Conservation (phyloP, 2,797 vertebrate species). For the Nasua narica region DNA sequence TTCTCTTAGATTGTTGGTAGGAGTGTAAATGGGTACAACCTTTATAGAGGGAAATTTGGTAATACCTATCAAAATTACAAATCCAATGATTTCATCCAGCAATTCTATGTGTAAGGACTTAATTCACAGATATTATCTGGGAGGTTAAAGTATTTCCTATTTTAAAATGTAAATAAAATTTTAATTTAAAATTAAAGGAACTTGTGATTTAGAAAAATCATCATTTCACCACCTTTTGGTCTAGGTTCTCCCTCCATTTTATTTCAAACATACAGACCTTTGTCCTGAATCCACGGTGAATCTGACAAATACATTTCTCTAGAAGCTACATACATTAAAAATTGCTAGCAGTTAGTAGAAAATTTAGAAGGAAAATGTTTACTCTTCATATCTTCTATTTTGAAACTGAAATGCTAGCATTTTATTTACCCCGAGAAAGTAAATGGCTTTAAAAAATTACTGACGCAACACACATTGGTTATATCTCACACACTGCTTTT, state of each 20-base stretch:
- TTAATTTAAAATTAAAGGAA: neutral
- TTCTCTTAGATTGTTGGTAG: neutral
- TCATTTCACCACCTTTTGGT: neutral
- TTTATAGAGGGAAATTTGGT: neutral
- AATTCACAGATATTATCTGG: neutral
- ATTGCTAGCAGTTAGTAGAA: neutral
- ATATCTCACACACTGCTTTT: neutral
- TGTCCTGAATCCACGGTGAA: neutral
- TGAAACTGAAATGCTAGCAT: neutral
- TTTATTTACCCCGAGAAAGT: neutral
- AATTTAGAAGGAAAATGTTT: neutral
- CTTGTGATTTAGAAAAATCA: neutral
- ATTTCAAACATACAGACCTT: neutral
- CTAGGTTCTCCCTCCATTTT: neutral
- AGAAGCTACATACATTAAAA: neutral
- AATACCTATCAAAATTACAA: neutral
- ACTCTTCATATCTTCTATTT: neutral
- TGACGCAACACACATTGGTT: neutral
- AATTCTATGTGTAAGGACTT: neutral
- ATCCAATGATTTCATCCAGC: neutral
- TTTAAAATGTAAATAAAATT: neutral
- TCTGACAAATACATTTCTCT: neutral
- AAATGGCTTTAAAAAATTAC: neutral
- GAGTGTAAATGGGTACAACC: neutral
- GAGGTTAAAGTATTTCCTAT: neutral